phyloP scores from a whole-genome alignment of 1,140 invertebrate species.

The Drepana arcuata region DNA sequence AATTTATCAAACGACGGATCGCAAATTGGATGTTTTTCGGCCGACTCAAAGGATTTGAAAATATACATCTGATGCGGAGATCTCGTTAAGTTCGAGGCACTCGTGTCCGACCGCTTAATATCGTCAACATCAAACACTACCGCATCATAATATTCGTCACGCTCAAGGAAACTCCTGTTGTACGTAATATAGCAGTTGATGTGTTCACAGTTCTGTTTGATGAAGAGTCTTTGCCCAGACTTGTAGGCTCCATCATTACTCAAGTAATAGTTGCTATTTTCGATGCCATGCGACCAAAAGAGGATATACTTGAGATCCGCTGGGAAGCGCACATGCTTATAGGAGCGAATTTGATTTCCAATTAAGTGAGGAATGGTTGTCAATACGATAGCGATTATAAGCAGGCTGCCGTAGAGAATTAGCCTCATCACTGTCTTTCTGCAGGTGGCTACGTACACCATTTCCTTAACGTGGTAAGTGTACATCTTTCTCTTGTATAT shows the following conservation, averaged over 20 bases:
- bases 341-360: conserved; percentile 1
- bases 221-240: conserved; percentile 34
- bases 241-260: conserved; percentile 5
- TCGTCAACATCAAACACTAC: conserved; percentile 36
- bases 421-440: conserved; percentile 25
- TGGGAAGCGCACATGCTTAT: conserved; percentile 12
- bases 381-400: conserved; percentile 16
- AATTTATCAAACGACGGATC: conserved; percentile 38
- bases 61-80: conserved; percentile 42
- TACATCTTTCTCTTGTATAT: conserved; percentile 13
- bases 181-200: conserved; percentile 50
- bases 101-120: conserved; percentile 16
- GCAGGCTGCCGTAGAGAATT: conserved; percentile 9
- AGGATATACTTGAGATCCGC: conserved; percentile 50
- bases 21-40: conserved; percentile 34
- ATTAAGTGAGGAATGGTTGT: conserved; percentile 18
- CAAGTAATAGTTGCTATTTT: conserved; percentile 6
- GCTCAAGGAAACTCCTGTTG: conserved; percentile 23
- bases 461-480: conserved; percentile 40
- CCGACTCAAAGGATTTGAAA: conserved; percentile 35
- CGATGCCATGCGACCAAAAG: conserved; percentile 26
- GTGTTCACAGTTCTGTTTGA: conserved; percentile 40
- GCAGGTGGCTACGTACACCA: conserved; percentile 32
- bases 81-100: conserved; percentile 25
- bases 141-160: conserved; percentile 38